These are phyloP conservation scores for Gymnocypris eckloni DNA, from an alignment of 2,797 vertebrate genomes.

Conservation along the genomic window DNA sequence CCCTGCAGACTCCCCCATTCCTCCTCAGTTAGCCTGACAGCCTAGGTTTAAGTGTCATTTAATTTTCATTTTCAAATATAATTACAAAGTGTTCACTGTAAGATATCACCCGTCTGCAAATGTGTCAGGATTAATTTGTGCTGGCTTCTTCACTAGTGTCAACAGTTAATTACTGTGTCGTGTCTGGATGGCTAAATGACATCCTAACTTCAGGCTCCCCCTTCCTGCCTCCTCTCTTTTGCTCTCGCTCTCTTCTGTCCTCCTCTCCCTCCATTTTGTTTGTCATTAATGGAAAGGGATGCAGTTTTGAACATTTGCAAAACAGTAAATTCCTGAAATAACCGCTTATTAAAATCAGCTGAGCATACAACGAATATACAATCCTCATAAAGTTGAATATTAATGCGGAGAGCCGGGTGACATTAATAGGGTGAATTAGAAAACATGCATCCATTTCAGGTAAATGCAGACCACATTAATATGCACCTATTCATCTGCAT, in stretches of 20 bases:
- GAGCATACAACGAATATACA: conserved; percentile 83
- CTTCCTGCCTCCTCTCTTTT: conserved; percentile 66
- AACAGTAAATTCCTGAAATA: conserved; percentile 85
- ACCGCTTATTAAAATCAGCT: conserved; percentile 85
- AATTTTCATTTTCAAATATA: conserved; percentile 99
- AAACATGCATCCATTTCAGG: conserved; percentile 79
- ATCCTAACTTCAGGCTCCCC: conserved; percentile 88
- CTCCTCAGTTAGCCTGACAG: conserved; percentile 98
- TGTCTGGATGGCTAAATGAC: conserved; percentile 99
- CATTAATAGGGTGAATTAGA: conserved; percentile 79
- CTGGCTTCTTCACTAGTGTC: conserved; percentile 99
- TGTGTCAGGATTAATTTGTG: conserved; percentile 99
- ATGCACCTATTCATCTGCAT: conserved; percentile 77
- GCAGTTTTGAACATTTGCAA: conserved; percentile 83
- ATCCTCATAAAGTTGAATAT: conserved; percentile 79
- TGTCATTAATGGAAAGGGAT: conserved; percentile 84
- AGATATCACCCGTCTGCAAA: conserved; percentile 99
- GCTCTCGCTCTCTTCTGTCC: conserved; percentile 70
- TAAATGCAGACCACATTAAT: conserved; percentile 63
- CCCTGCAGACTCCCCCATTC: conserved; percentile 57
- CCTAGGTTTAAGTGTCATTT: conserved; percentile 99
- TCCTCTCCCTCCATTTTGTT: conserved; percentile 83
- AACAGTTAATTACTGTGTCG: conserved; percentile 99
- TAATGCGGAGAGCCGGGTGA: conserved; percentile 1
- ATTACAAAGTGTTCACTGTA: conserved; percentile 99